Evolutionary conservation across 2,113 vertebrate species (phyloP).

Genomic region (Cygnus atratus): DNA sequence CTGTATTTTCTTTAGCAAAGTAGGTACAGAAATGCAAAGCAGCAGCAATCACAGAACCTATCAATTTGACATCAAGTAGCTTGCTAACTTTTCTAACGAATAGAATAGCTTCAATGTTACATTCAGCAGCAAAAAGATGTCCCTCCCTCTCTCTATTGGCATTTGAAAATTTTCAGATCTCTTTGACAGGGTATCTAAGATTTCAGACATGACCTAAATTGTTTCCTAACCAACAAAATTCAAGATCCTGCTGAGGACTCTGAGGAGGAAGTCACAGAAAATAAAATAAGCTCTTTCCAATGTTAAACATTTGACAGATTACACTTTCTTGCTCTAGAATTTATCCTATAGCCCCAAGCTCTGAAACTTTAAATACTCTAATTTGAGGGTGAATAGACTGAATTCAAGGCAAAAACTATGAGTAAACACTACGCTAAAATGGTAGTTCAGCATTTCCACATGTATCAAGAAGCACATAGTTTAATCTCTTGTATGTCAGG

Average conservation of each 20-base stretch:
- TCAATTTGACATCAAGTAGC: neutral
- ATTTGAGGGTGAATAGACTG: neutral
- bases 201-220: neutral
- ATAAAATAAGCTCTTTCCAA: neutral
- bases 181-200: neutral
- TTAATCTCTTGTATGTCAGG: neutral
- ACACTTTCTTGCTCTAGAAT: neutral
- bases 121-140: neutral
- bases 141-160: neutral
- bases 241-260: neutral
- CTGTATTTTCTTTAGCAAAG: neutral
- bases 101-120: neutral
- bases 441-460: neutral
- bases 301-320: neutral
- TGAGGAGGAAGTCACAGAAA: neutral
- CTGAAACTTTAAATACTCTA: neutral
- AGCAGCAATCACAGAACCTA: neutral
- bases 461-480: neutral
- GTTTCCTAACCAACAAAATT: neutral
- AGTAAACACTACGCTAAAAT: neutral
- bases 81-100: neutral
- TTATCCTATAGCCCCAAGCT: neutral
- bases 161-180: neutral
- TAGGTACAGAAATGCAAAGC: neutral
- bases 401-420: neutral